Evolutionary conservation across 2,797 vertebrate species (phyloP), one percentile per base, ranked within the genome.

Genomic region (Alauda arvensis): DNA sequence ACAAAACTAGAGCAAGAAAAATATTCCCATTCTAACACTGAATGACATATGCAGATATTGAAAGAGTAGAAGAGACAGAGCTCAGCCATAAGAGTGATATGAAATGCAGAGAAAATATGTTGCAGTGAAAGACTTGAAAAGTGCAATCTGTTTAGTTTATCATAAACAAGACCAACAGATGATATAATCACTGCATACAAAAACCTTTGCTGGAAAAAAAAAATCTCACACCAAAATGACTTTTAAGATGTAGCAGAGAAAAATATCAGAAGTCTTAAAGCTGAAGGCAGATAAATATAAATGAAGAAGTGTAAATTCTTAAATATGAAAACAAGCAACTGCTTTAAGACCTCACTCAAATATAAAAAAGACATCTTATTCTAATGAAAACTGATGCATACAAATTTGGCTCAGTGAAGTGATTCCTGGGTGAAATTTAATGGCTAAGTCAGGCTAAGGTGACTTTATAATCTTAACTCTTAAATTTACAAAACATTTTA

Each of bases 121-220:
- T 88, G 51, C 48, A 89, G 65, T 43, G 43, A 68, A 83, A 90
- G 80, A 65, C 87, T 76, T 90, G 77, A 94, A 92, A 93, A 93
- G 91, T 68, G 62, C 91, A 93, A 93, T 93, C 85, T 93, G 87
- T 93, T 94, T 70, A 66, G 70, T 81, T 91, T 91, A 92, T 62
- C 68, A 29, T 46, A 93, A 91, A 91, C 87, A 93, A 90, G 81
- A 93, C 37, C 71, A 87, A 82, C 65, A 93, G 89, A 93, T 77
- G 37, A 93, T 89, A 91, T 88, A 86, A 91, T 88, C 52, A 61
- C 33, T 82, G 68, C 57, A 71, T 42, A 89, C 42, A 82, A 77
- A 93, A 93, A 77, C 40, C 78, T 82, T 79, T 68, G 33, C 77
- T 76, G 51, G n/a, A 42, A 91, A 84, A 77, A 62, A 62, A 74